A percentile compares a stretch with the other conserved stretches of the same genome.
Conservation (phyloP, 2,113 vertebrate species). For the Gasterosteus nipponicus region DNA sequence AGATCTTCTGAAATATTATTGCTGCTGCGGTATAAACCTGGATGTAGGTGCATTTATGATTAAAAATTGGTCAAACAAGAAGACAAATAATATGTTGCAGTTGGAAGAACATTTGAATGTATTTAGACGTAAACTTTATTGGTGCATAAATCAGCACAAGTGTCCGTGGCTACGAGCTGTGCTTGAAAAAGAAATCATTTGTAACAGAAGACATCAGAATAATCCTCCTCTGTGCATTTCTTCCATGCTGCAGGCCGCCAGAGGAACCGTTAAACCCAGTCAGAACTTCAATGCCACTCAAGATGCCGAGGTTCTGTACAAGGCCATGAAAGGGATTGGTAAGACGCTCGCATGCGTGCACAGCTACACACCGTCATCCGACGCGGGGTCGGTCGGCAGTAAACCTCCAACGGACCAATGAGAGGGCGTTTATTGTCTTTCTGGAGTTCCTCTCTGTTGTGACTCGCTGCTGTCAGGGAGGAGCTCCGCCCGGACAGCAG, state of each 20-base stretch:
- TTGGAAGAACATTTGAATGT: neutral
- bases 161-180: neutral
- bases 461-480: slow-evolving; percentile 1
- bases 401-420: slow-evolving; percentile 11
- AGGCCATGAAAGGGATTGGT: slow-evolving; percentile 98
- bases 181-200: neutral
- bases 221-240: slow-evolving; percentile 10
- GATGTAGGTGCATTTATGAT: neutral
- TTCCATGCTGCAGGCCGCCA: slow-evolving; percentile 71
- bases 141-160: neutral
- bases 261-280: slow-evolving; percentile 86
- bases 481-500: slow-evolving; percentile 30
- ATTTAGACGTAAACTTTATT: neutral
- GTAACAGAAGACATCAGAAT: neutral
- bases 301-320: slow-evolving; percentile 89
- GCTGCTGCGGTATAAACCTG: no score
- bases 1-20: neutral
- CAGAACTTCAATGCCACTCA: slow-evolving; percentile 86
- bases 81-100: neutral
- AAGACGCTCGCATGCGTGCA: slow-evolving; percentile 53
- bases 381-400: slow-evolving; percentile 1
- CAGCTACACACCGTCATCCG: slow-evolving; percentile 16
- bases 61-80: neutral
- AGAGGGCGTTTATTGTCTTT: neutral
- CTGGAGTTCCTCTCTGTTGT: slow-evolving; percentile 24